Base-by-base conservation (phyloP, 2,113 vertebrate species). In the Crotalus horridus region DNA sequence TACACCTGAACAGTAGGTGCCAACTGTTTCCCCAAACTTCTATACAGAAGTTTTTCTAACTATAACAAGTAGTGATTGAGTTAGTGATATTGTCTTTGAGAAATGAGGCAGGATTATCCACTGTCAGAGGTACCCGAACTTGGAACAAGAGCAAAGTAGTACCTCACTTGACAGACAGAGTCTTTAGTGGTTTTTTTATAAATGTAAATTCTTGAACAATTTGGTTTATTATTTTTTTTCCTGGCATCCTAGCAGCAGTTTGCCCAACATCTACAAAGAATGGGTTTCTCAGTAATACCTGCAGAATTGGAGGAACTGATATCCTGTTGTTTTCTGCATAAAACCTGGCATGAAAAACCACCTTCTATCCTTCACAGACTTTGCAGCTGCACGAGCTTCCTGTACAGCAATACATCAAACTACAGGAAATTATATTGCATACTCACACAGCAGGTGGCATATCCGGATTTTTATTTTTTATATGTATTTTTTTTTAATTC, bases 321-420 rank as follows among this genome's bases (percentile, higher is more conserved):
- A 17, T 56, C 53, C 87, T 46, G 59, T 39, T 90, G 29, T 20
- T 56, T 55, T 91, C 51, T 0, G 0, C 85, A 74, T 59, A 48
- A 88, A 92, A 92, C 2, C 10, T 69, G 20, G 20, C 24, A 51
- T 58, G 46, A 95, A 91, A 92, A 53, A 1, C 86, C 93, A 88
- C 9, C 85, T 21, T 54, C 85, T 69, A 4, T 90, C 89, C 89
- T 95, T 58, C 95, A 92, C 39, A 0, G 0, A 96, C 96, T 29
- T 97, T 94, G 95, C 95, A 97, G 95, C 96, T 87, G 56, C 97
- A 95, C 26, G 88, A 54, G n/a, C 87, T 98, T 98, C 97, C 97
- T 97, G 97, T 43, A 0, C 94, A 96, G 85, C 90, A 9, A 3
- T 95, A 33, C 85, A 96, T 93, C 95, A 96, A 90, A 94, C 96